A percentile compares a stretch with the other conserved stretches of the same genome.
Evolutionary conservation across 2,888 invertebrate species (phyloP).

Genomic region (Trissoscelio sp.): DNA sequence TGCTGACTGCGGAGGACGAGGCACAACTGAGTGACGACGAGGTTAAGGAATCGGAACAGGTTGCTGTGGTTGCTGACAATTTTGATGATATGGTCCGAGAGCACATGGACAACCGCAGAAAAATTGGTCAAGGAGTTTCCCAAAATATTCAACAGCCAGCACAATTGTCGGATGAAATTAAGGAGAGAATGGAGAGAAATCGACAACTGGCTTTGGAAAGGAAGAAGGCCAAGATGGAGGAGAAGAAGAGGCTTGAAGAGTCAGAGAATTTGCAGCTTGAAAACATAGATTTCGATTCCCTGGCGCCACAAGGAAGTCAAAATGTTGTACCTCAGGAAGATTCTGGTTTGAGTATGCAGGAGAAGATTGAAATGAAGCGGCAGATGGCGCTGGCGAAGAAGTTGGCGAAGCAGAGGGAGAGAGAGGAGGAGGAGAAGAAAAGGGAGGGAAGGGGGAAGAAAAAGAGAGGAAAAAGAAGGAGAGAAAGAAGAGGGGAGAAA

Average conservation of each 20-base stretch:
- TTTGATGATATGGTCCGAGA: conserved; percentile 21
- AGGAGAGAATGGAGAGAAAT: conserved; percentile 88
- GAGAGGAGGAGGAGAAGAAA: neutral
- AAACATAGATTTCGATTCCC: neutral
- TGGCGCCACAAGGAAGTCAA: neutral
- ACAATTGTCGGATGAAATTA: conserved; percentile 86
- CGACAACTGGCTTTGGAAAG: conserved; percentile 87
- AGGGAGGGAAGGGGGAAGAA: too few species aligned
- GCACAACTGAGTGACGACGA: conserved; percentile 76
- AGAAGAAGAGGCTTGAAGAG: conserved; percentile 11
- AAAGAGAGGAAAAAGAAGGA: too few species aligned
- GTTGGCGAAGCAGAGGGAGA: conserved; percentile 83
- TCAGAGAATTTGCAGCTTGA: neutral
- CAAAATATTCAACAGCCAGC: neutral
- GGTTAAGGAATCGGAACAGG: neutral
- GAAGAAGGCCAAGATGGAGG: conserved; percentile 84
- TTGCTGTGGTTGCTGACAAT: too few species aligned
- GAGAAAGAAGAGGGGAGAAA: too few species aligned
- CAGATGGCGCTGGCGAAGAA: conserved; percentile 87
- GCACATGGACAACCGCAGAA: conserved; percentile 12
- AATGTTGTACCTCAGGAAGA: conserved; percentile 81
- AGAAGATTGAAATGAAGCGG: conserved; percentile 88
- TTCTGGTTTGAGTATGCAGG: conserved; percentile 85
- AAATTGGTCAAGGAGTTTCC: conserved; percentile 2
- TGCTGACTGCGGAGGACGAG: conserved; percentile 81